phyloP scores from a whole-genome alignment of 2,888 invertebrate genomes.

The Melinaea menophilus region DNA sequence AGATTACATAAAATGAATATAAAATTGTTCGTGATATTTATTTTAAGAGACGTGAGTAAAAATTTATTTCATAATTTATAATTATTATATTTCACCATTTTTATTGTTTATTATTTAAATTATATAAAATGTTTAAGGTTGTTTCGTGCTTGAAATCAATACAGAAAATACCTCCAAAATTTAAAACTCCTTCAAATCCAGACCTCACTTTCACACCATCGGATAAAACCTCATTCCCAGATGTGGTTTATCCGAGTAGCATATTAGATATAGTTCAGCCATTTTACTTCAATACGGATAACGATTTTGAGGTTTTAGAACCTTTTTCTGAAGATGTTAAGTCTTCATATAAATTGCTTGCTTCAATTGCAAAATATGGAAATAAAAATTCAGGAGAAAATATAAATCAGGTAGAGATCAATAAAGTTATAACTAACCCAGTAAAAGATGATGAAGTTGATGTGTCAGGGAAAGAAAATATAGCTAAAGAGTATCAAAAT shows the following conservation, averaged over 20 bases:
- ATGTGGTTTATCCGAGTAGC: conserved; percentile 38
- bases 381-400: not conserved
- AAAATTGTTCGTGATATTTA: conserved; percentile 5
- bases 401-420: too few relatives aligned
- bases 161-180: conserved; percentile 8
- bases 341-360: conserved; percentile 38
- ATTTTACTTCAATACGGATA: conserved; percentile 44
- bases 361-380: conserved; percentile 11
- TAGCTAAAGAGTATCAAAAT: not conserved
- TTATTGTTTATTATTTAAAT: not conserved
- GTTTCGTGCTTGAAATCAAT: conserved; percentile 7
- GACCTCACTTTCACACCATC: not conserved
- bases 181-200: not conserved
- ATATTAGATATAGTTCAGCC: conserved; percentile 49
- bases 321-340: conserved; percentile 53
- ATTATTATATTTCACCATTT: not conserved
- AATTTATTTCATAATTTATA: not conserved
- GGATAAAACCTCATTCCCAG: conserved; percentile 32
- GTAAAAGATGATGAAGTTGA: not conserved
- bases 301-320: conserved; percentile 36
- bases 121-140: conserved; percentile 9
- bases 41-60: conserved; percentile 6
- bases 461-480: not conserved
- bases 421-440: not conserved
- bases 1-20: conserved; percentile 11